A percentile compares a stretch with the other conserved stretches of the same genome.
Conservation (phyloP, 2,797 vertebrate species). For the Setipinna tenuifilis region DNA sequence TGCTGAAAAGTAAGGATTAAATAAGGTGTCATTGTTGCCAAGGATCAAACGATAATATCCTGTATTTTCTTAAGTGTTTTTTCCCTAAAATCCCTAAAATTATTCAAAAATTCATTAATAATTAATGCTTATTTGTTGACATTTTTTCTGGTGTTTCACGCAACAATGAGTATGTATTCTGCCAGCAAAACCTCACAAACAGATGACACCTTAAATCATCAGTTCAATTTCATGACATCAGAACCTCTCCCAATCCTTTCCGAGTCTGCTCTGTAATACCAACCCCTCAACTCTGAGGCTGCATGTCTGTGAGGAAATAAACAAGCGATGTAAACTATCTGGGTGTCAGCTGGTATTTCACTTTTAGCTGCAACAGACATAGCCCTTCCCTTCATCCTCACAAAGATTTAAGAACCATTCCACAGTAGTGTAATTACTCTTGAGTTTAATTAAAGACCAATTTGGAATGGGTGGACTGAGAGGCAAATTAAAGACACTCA, state of each 20-base stretch:
- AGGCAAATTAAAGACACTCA: conserved; percentile 71
- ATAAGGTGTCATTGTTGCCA: background rate
- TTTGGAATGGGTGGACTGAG: conserved; percentile 65
- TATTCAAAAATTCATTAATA: background rate
- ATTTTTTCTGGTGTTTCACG: background rate
- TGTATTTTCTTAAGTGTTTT: background rate
- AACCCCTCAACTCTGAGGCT: conserved; percentile 41
- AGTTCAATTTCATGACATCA: background rate
- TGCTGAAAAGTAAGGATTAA: background rate
- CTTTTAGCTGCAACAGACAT: conserved; percentile 63
- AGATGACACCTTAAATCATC: background rate
- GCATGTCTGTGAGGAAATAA: conserved; percentile 53
- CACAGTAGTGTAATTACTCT: conserved; percentile 71
- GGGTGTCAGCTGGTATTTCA: conserved; percentile 69
- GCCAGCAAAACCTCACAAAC: conserved; percentile 18
- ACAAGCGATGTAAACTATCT: conserved; percentile 55
- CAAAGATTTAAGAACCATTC: conserved; percentile 62
- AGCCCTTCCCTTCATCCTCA: conserved; percentile 60
- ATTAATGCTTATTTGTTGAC: background rate
- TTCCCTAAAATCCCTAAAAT: background rate
- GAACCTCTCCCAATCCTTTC: background rate
- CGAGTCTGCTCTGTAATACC: background rate
- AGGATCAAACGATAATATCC: background rate
- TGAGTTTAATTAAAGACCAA: conserved; percentile 74
- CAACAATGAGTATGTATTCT: background rate